These are phyloP conservation scores for Serrognathus titanus DNA, from an alignment of 2,888 invertebrate species.

Conservation along the genomic window DNA sequence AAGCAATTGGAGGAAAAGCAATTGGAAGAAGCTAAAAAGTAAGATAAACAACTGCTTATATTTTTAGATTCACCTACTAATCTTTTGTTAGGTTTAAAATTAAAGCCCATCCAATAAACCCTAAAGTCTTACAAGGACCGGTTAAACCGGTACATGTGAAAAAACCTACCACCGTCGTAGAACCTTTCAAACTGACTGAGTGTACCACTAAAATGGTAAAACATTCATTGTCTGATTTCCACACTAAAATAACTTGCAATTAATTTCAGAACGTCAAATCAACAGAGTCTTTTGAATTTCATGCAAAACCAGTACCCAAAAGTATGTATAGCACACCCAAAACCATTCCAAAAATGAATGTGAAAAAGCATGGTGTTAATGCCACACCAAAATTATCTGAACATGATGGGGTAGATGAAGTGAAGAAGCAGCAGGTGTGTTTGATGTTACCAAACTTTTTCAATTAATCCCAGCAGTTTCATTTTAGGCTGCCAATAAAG, in stretches of 20 bases:
- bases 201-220: conserved; percentile 34
- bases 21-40: conserved; percentile 62
- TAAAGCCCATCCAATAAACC: conserved; percentile 64
- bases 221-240: neutral
- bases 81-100: conserved; percentile 53
- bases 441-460: no score
- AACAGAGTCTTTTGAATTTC: conserved; percentile 45
- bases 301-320: conserved; percentile 63
- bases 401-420: no score
- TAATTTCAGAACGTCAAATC: neutral
- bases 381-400: no score
- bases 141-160: conserved; percentile 52
- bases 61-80: neutral
- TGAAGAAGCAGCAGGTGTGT: no score
- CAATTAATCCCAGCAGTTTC: neutral
- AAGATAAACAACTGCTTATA: conserved; percentile 20
- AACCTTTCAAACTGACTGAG: conserved; percentile 65
- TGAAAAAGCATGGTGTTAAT: no score
- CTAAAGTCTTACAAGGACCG: conserved; percentile 56
- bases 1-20: conserved; percentile 62
- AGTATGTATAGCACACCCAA: conserved; percentile 50
- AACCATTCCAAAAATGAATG: neutral
- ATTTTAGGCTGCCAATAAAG: neutral
- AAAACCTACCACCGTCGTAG: conserved; percentile 58
- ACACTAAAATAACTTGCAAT: neutral